Percentiles rank a stretch among this genome's conserved stretches.
phyloP scores from a whole-genome alignment of 2,888 invertebrate species.

The Aphodius granarius region DNA sequence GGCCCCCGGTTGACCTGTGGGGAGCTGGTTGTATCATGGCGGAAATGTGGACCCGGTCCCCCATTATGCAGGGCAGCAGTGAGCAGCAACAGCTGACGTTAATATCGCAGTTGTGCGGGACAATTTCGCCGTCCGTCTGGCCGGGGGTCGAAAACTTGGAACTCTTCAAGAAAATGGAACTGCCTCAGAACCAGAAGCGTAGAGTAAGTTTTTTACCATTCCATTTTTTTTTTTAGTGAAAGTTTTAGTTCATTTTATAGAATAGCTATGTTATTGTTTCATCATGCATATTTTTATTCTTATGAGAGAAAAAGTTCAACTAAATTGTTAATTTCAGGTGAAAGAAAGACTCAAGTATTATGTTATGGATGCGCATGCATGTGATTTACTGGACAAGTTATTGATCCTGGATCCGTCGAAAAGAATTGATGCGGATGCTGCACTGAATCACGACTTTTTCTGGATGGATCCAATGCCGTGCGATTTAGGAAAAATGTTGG shows the following conservation, averaged over 20 bases:
- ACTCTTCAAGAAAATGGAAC: slow-evolving; percentile 83
- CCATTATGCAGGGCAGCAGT: slow-evolving; percentile 94
- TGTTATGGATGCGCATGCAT: slow-evolving; percentile 88
- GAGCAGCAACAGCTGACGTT: slow-evolving; percentile 95
- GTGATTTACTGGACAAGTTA: slow-evolving; percentile 90
- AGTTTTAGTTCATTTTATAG: not conserved
- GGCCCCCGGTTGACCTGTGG: slow-evolving; percentile 96
- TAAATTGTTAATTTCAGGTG: slow-evolving; percentile 52
- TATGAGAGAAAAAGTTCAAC: not conserved
- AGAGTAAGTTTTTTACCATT: slow-evolving; percentile 60
- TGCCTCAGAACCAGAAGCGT: slow-evolving; percentile 84
- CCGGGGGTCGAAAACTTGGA: slow-evolving; percentile 90
- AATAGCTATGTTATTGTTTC: too few relatives aligned
- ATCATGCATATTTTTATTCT: too few relatives aligned
- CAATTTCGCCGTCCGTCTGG: slow-evolving; percentile 92
- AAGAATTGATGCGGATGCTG: slow-evolving; percentile 85
- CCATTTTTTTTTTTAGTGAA: slow-evolving; percentile 11
- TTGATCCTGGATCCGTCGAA: slow-evolving; percentile 90
- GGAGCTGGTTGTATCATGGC: slow-evolving; percentile 99
- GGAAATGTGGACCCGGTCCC: slow-evolving; percentile 97
- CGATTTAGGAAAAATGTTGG: slow-evolving; percentile 88
- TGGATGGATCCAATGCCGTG: slow-evolving; percentile 98
- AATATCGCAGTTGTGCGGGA: slow-evolving; percentile 95
- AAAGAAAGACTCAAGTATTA: slow-evolving; percentile 86
- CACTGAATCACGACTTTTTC: slow-evolving; percentile 97